Evolutionary conservation across 2,797 vertebrate species (phyloP), one percentile per base, ranked within the genome.

Genomic region (Falco naumanni): DNA sequence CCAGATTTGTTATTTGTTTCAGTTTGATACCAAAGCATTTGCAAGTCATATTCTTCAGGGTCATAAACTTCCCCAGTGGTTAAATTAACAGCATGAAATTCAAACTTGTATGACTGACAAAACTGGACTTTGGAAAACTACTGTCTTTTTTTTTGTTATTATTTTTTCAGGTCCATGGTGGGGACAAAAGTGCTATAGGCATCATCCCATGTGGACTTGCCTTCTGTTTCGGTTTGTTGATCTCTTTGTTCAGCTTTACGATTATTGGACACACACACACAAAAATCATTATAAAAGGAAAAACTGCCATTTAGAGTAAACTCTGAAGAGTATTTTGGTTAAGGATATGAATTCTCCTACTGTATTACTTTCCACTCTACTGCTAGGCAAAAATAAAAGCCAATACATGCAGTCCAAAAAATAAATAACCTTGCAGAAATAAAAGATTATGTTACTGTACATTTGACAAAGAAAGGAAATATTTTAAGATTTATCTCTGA

Each of bases 81-180:
- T 90, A 93, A 70, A 93, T 93, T 90, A 94, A 91, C n/a, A 74
- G 45, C 60, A 90, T 50, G 68, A 92, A 84, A 94, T 83, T 93
- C 39, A 72, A 78, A 53, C 37, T 50, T 47, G 37, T 37, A 66
- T 26, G 16, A 93, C 57, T 89, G 51, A 88, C 24, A 77, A 82
- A 87, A 92, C 11, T 21, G 29, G 77, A 60, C 50, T 71, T 87
- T 0, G 2, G 50, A 83, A 93, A 95, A 87, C 24, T 50, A 78
- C 13, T 54, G 10, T 54, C n/a, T 57, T 13, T 29, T 51, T 19
- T 43, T 43, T 43, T 60, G 6, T 16, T 56, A 28, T 61, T 53
- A 26, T 10, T 45, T 60, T 37, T 61, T 45, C 61, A 33, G 10
- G 24, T 41, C 33, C 31, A 59, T n/a, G 15, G 29, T 19, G 16